These are phyloP conservation scores for Stegodyphus mimosarum DNA, from an alignment of 1,140 invertebrate genomes.

Conservation along the genomic window DNA sequence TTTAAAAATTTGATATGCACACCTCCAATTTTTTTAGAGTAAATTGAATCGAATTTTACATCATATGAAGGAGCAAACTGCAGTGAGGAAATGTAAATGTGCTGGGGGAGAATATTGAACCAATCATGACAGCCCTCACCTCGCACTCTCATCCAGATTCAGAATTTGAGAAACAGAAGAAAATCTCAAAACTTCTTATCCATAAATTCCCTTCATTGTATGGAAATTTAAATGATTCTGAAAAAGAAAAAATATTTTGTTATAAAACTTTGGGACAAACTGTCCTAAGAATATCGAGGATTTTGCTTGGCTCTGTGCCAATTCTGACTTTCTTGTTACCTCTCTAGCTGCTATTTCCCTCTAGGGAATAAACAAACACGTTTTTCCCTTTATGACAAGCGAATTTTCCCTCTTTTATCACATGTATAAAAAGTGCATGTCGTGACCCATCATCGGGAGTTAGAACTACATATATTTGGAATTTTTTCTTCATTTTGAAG, in stretches of 20 bases:
- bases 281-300: too few species aligned
- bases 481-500: conserved; percentile 1
- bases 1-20: too few species aligned
- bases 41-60: too few species aligned
- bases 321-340: neutral
- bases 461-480: conserved; percentile 44
- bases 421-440: conserved; percentile 35
- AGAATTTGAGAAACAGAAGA: conserved; percentile 1
- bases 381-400: conserved; percentile 45
- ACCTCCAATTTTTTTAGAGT: too few species aligned
- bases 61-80: too few species aligned
- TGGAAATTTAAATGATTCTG: too few species aligned
- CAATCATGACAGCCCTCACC: neutral
- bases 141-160: neutral
- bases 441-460: conserved; percentile 48
- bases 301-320: too few species aligned
- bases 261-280: too few species aligned
- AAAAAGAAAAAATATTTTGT: too few species aligned
- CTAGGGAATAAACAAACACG: conserved; percentile 46
- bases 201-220: neutral
- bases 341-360: conserved; percentile 28
- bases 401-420: conserved; percentile 47
- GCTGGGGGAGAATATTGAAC: too few species aligned
- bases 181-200: neutral
- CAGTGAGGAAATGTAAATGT: too few species aligned